Base-by-base conservation (phyloP, 2,113 vertebrate species). In the Epinephelus lanceolatus region DNA sequence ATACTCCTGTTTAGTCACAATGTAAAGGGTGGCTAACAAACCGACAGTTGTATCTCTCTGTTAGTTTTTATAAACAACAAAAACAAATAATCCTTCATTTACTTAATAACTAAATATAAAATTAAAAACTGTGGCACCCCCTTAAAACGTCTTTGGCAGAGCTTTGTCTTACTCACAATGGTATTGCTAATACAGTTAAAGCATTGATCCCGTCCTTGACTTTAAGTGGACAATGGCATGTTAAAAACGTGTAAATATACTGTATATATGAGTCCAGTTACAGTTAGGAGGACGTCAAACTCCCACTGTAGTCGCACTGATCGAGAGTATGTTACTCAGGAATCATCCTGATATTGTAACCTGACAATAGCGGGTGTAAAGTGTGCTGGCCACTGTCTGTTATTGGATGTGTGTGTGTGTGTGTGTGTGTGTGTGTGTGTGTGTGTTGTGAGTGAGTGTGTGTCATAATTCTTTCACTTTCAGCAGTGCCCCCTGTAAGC, bases 381-480 rank as follows among this genome's bases (percentile, higher is more conserved):
- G 69, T 59, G 65, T 75, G 71, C 30, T 59, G 45, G 61, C 72
- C 53, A 60, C 18, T 45, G 53, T 80, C 30, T 81, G 57, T 86
- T 84, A 76, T 71, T 82, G 61, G 53, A 60, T 80, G 30, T 77
- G 76, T 75, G 78, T 77, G 3, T 78, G 3, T 75, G 5, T 72
- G 4, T 63, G 4, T 59, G 42, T 57, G 30, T 77, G 76, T 75
- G 78, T 77, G 3, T 78, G 3, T 75, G 5, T 72, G 4, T 63
- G 4, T 59, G 42, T 57, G n/a, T 45, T 81, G 78, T 81, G 67
- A 60, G 25, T 57, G 55, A 40, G 37, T 65, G 74, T n/a, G 49
- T 52, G 30, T 63, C 82, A 85, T 89, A 86, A 82, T 85, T 89
- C 80, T 85, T 89, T 88, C 79, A 91, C 84, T 86, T 90, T 90